Evolutionary conservation across 1,140 invertebrate species (phyloP).

Genomic region (Saccostrea glomerata): DNA sequence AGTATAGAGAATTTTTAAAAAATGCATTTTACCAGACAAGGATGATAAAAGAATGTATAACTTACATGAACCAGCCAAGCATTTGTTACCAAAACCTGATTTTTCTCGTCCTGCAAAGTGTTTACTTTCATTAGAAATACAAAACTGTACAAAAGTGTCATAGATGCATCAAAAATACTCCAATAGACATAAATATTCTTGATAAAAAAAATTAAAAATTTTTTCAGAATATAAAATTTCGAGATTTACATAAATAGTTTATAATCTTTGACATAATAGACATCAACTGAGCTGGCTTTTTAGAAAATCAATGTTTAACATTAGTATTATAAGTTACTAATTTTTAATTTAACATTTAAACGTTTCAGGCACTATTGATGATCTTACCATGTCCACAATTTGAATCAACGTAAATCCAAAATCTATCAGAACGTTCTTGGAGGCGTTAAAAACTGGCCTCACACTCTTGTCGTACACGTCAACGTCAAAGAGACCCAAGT

Average conservation of each 20-base stretch:
- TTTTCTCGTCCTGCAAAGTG: conserved; percentile 76
- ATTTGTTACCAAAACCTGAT: conserved; percentile 81
- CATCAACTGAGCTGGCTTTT: no score
- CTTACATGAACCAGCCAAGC: conserved; percentile 81
- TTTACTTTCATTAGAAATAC: background rate
- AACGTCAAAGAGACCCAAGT: conserved; percentile 84
- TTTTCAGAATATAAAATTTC: no score
- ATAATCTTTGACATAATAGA: no score
- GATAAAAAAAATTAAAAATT: no score
- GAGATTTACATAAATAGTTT: no score
- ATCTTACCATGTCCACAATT: conserved; percentile 98
- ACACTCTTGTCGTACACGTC: conserved; percentile 97
- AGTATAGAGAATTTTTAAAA: no score
- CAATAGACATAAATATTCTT: background rate
- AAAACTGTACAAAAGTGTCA: background rate
- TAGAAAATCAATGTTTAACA: no score
- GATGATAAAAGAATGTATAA: conserved; percentile 15
- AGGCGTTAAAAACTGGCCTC: conserved; percentile 97
- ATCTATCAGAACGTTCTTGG: conserved; percentile 95
- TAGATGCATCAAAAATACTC: background rate
- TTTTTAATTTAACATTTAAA: no score
- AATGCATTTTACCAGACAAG: no score
- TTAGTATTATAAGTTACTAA: no score
- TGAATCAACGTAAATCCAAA: conserved; percentile 99
- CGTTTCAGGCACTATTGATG: background rate